Conservation (phyloP, 2,113 vertebrate species). For the Mus pahari region DNA sequence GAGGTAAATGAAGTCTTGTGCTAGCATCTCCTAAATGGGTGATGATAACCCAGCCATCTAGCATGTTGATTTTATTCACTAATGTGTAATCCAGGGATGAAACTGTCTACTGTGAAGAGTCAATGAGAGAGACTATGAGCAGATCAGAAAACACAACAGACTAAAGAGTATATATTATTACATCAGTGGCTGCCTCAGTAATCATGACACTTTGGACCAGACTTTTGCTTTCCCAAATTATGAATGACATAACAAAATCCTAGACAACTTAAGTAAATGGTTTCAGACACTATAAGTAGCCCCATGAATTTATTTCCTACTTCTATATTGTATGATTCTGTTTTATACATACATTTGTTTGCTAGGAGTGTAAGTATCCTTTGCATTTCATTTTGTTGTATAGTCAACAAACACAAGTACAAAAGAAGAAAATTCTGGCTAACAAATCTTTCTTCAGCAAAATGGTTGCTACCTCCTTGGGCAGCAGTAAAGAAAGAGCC, state of each 20-base stretch:
- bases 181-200: not conserved
- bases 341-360: conserved; percentile 35
- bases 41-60: not conserved
- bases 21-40: not conserved
- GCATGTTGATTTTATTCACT: not conserved
- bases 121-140: not conserved
- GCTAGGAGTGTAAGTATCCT: not conserved
- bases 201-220: not conserved
- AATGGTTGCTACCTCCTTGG: conserved; percentile 28
- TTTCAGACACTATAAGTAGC: not conserved
- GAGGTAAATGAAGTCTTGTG: not conserved
- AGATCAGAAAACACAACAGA: conserved; percentile 11
- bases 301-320: conserved; percentile 6
- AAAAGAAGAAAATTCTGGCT: conserved; percentile 54
- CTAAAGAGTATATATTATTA: conserved; percentile 20
- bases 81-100: not conserved
- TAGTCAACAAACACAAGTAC: conserved; percentile 48
- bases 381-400: conserved; percentile 32
- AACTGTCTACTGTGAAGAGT: not conserved
- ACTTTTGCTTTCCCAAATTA: conserved; percentile 5
- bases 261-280: conserved; percentile 5
- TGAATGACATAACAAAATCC: not conserved
- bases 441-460: conserved; percentile 56
- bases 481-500: conserved; percentile 21
- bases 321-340: not conserved